Evolutionary conservation across 2,888 invertebrate species (phyloP).

Genomic region (Biston betularia): DNA sequence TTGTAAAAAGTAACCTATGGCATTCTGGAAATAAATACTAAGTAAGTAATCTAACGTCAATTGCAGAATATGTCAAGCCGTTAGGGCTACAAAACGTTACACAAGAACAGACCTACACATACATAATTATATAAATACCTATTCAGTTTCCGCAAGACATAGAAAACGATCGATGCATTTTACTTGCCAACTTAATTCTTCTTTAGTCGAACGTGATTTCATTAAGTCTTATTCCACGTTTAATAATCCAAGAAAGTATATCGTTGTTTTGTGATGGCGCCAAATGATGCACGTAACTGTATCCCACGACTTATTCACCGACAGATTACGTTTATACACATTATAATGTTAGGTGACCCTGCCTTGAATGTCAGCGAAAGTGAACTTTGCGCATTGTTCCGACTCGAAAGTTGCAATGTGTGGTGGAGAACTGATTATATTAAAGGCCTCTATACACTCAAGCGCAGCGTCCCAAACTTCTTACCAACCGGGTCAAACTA

Average conservation of each 20-base stretch:
- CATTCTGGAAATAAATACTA: too few relatives aligned
- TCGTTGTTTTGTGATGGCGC: slow-evolving; percentile 1
- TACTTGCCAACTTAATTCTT: too few relatives aligned
- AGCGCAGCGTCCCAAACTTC: neutral
- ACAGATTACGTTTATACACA: slow-evolving; percentile 16
- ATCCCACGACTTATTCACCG: slow-evolving; percentile 12
- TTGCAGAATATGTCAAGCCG: too few relatives aligned
- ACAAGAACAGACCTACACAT: too few relatives aligned
- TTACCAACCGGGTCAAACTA: too few relatives aligned
- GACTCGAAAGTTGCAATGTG: slow-evolving; percentile 21
- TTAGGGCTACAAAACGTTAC: too few relatives aligned
- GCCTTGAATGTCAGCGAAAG: slow-evolving; percentile 30
- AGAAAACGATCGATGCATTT: too few relatives aligned
- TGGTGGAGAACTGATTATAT: neutral
- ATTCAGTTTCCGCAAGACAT: too few relatives aligned
- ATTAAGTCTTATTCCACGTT: neutral
- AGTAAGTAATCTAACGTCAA: too few relatives aligned
- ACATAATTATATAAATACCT: too few relatives aligned
- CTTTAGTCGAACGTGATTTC: neutral
- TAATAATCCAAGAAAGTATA: neutral
- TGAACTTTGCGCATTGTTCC: slow-evolving; percentile 26
- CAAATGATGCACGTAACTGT: slow-evolving; percentile 1
- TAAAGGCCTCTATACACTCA: too few relatives aligned
- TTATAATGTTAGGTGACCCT: slow-evolving; percentile 15
- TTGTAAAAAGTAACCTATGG: too few relatives aligned